Conservation (phyloP, 1,140 invertebrate genomes). For the Heliconius nattereri region DNA sequence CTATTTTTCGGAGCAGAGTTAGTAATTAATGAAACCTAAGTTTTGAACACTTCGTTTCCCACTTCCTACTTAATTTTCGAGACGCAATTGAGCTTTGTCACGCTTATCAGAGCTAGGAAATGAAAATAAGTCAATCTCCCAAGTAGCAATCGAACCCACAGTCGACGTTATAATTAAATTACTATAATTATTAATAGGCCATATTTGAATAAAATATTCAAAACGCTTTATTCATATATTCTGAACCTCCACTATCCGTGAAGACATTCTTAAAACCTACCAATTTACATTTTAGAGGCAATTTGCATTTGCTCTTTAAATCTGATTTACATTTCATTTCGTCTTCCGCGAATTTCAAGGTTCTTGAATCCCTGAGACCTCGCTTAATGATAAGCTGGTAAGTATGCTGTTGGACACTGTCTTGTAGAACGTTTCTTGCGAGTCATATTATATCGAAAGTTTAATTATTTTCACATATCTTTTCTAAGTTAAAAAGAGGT, state of each 20-base stretch:
- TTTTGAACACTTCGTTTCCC: too few relatives aligned
- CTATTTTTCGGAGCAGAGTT: too few relatives aligned
- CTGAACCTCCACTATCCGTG: background rate
- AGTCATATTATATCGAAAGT: background rate
- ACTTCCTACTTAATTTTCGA: too few relatives aligned
- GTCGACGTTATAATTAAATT: too few relatives aligned
- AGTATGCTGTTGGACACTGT: background rate
- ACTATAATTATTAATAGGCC: too few relatives aligned
- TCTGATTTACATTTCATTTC: conserved; percentile 22
- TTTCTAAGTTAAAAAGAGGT: too few relatives aligned
- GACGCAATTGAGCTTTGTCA: too few relatives aligned
- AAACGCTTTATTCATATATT: background rate
- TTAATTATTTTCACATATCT: too few relatives aligned
- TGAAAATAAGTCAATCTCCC: too few relatives aligned
- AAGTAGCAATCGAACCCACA: too few relatives aligned
- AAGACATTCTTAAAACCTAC: background rate
- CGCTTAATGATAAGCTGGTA: background rate
- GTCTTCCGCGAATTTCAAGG: conserved; percentile 8
- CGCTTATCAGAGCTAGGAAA: too few relatives aligned
- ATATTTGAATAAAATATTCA: background rate
- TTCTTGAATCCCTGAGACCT: background rate
- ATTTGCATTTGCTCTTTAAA: conserved; percentile 28
- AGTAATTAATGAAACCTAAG: too few relatives aligned
- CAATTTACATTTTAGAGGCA: conserved; percentile 19
- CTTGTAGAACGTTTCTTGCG: background rate